phyloP scores from a whole-genome alignment of 2,888 invertebrate genomes.

The Pterostichus niger region DNA sequence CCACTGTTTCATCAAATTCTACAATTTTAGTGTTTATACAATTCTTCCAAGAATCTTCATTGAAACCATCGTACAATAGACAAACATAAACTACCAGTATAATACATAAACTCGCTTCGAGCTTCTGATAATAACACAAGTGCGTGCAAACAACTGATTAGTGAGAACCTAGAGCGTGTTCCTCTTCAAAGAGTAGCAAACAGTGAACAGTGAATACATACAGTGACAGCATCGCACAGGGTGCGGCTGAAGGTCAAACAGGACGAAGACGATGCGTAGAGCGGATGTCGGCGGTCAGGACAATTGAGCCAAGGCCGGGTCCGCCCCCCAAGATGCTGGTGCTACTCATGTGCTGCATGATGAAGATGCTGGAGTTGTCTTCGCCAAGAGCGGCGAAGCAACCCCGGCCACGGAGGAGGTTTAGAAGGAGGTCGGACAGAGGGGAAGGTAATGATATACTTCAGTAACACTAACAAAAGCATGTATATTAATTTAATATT shows the following conservation, averaged over 20 bases:
- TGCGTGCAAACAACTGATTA: neutral
- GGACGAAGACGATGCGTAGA: constrained; percentile 2
- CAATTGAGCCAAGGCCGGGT: constrained; percentile 24
- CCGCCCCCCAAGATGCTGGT: constrained; percentile 77
- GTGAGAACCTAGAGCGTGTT: neutral
- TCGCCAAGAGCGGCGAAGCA: neutral
- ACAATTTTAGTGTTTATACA: neutral
- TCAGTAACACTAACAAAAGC: neutral
- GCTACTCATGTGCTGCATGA: constrained; percentile 81
- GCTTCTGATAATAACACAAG: neutral
- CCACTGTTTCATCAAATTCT: too few relatives aligned
- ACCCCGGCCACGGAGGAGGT: constrained; percentile 11
- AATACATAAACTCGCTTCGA: neutral
- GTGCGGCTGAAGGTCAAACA: neutral
- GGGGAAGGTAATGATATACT: constrained; percentile 9
- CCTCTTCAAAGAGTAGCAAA: neutral
- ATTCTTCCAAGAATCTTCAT: neutral
- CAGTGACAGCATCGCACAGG: neutral
- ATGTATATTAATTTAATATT: neutral
- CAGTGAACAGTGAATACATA: neutral
- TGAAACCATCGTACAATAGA: neutral
- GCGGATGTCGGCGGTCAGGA: constrained; percentile 45
- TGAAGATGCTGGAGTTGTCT: constrained; percentile 82
- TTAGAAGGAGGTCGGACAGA: constrained; percentile 2
- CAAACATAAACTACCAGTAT: neutral